These are phyloP conservation scores for Caenorhabditis virilis DNA, from an alignment of 2,888 invertebrate species.

Conservation along the genomic window DNA sequence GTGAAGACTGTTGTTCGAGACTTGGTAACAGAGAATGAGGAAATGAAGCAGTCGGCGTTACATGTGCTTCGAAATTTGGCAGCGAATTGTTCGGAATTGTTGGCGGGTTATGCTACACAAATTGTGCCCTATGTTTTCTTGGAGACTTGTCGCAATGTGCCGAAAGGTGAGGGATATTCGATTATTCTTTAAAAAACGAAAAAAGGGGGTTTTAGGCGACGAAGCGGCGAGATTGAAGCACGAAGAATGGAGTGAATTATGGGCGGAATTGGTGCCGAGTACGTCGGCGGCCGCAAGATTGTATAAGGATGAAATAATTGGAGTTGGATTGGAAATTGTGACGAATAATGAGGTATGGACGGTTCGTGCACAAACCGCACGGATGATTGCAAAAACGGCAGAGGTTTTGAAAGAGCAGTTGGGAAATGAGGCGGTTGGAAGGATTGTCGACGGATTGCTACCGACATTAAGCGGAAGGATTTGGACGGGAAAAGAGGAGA, in stretches of 20 bases:
- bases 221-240: constrained; percentile 37
- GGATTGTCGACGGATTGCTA: constrained; percentile 29
- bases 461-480: constrained; percentile 50
- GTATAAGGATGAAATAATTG: constrained; percentile 50
- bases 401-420: constrained; percentile 16
- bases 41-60: constrained; percentile 41
- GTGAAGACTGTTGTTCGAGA: constrained; percentile 34
- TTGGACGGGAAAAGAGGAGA: constrained; percentile 55
- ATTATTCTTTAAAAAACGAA: no score
- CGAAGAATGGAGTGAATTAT: constrained; percentile 54
- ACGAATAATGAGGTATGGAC: constrained; percentile 51
- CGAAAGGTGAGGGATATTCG: no score
- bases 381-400: constrained; percentile 39
- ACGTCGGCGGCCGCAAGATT: constrained; percentile 43
- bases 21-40: constrained; percentile 40
- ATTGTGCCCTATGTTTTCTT: constrained; percentile 52
- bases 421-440: constrained; percentile 20
- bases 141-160: constrained; percentile 44
- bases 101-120: constrained; percentile 34
- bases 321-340: constrained; percentile 38
- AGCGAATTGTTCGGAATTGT: constrained; percentile 42
- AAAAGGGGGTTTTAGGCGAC: no score
- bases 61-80: constrained; percentile 47
- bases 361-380: constrained; percentile 49
- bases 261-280: constrained; percentile 55